Conservation (phyloP, 2,797 vertebrate genomes). For the Siniperca obscura region DNA sequence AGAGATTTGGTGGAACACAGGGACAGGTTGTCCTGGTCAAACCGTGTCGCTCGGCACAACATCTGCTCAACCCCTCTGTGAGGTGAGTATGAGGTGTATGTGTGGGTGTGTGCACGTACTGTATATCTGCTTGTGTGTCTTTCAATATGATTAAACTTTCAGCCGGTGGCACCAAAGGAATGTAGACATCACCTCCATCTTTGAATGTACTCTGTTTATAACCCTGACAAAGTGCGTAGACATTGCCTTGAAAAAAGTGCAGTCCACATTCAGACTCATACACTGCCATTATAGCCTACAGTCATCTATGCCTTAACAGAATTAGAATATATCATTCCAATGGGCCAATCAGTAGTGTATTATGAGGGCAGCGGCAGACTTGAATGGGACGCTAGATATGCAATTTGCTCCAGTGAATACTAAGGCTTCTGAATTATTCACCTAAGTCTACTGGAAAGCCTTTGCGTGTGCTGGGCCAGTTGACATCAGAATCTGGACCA, state of each 20-base stretch:
- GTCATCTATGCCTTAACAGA: conserved; percentile 52
- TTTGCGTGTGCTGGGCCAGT: conserved; percentile 24
- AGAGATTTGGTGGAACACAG: conserved; percentile 64
- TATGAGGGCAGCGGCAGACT: conserved; percentile 56
- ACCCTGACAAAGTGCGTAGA: conserved; percentile 17
- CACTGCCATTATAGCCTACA: conserved; percentile 35
- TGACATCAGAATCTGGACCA: conserved; percentile 47
- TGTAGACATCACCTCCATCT: neutral
- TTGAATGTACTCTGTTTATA: conserved; percentile 31
- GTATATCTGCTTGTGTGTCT: conserved; percentile 37
- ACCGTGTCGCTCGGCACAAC: conserved; percentile 53
- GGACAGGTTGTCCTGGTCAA: conserved; percentile 65
- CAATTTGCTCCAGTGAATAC: conserved; percentile 66
- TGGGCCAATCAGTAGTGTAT: conserved; percentile 66
- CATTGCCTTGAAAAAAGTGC: conserved; percentile 12
- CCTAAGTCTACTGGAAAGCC: conserved; percentile 41
- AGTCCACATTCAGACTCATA: conserved; percentile 17
- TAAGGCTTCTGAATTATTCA: conserved; percentile 71
- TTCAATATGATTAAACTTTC: conserved; percentile 52
- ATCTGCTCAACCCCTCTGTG: conserved; percentile 66
- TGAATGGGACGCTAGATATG: conserved; percentile 61
- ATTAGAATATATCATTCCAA: conserved; percentile 72
- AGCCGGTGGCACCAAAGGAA: conserved; percentile 24
- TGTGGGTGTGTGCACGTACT: conserved; percentile 20
- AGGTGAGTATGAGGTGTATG: conserved; percentile 32